phyloP scores from a whole-genome alignment of 2,113 vertebrate species.

The Dryoscopus gambensis region DNA sequence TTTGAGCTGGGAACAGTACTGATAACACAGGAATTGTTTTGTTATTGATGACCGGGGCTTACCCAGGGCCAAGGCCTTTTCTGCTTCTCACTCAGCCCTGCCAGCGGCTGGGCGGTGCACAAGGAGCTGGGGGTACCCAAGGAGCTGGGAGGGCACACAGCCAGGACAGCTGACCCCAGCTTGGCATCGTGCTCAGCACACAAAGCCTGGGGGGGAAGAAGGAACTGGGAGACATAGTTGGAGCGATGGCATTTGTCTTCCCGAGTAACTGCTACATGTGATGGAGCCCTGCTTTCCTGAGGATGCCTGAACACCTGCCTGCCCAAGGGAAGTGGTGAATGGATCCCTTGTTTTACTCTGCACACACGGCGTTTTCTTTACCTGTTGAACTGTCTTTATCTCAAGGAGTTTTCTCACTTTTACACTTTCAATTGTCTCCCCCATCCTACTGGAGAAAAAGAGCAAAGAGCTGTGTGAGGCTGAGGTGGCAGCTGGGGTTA shows the following conservation, averaged over 20 bases:
- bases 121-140: no score
- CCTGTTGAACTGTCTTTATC: not conserved
- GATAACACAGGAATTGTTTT: not conserved
- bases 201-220: not conserved
- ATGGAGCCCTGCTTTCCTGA: not conserved
- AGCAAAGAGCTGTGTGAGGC: not conserved
- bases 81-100: not conserved
- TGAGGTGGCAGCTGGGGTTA: not conserved
- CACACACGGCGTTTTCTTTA: not conserved
- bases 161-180: not conserved
- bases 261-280: not conserved
- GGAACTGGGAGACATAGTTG: not conserved
- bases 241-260: not conserved
- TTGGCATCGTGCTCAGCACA: not conserved
- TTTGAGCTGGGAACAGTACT: not conserved
- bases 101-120: not conserved
- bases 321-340: not conserved
- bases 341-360: not conserved
- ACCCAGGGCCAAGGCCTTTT: not conserved
- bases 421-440: not conserved
- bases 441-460: not conserved
- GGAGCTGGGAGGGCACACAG: not conserved
- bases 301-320: not conserved
- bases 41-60: not conserved
- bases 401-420: not conserved